Percentiles rank a stretch among this genome's conserved stretches.
Conservation (phyloP, 2,888 invertebrate genomes). For the Gortyna flavago region DNA sequence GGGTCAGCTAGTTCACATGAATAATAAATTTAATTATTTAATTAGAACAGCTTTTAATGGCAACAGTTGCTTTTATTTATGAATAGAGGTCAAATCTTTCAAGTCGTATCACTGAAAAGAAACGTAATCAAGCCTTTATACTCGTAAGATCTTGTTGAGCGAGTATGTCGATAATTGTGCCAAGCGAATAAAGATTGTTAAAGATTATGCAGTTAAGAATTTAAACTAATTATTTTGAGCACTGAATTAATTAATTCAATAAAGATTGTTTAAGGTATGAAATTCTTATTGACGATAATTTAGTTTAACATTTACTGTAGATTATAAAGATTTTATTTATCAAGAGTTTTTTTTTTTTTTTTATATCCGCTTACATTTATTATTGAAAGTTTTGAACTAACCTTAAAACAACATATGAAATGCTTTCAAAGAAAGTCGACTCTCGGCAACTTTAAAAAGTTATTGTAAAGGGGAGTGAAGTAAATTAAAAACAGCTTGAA, state of each 20-base stretch:
- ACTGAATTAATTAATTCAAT: constrained; percentile 20
- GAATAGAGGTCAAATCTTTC: constrained; percentile 18
- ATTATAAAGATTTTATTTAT: constrained; percentile 5
- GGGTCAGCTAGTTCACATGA: background rate
- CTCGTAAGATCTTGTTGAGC: constrained; percentile 23
- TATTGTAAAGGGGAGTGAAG: background rate
- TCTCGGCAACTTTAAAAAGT: background rate
- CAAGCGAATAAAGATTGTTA: constrained; percentile 8
- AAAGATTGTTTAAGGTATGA: background rate
- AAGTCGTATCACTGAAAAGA: constrained; percentile 23
- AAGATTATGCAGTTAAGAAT: constrained; percentile 23
- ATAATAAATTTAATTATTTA: constrained; percentile 19
- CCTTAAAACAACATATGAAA: background rate
- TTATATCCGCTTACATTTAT: background rate
- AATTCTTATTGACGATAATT: background rate
- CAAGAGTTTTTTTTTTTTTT: background rate
- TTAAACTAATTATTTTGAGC: constrained; percentile 29
- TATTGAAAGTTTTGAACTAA: constrained; percentile 2
- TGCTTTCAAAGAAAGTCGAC: background rate
- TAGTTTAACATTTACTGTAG: background rate
- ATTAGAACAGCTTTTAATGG: constrained; percentile 13
- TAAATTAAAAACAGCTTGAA: background rate
- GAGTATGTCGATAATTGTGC: constrained; percentile 31
- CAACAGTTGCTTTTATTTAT: constrained; percentile 9
- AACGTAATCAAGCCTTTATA: constrained; percentile 22